Base-by-base conservation (phyloP, 2,888 invertebrate genomes). In the Abrostola tripartita region DNA sequence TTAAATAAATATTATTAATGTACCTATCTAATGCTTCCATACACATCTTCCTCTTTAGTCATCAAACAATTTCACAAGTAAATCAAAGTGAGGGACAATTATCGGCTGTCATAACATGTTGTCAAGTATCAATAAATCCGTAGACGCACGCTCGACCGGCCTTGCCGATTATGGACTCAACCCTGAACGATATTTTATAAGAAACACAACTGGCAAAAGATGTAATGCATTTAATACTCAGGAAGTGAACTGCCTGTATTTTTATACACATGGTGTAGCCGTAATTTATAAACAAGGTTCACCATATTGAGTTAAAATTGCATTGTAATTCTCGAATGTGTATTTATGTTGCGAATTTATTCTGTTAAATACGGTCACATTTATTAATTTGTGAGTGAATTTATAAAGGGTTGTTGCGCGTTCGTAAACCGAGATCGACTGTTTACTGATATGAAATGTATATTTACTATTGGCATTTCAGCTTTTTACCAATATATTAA, bases 121-220 rank as follows among this genome's bases (percentile, higher is more conserved):
- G 66, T 24, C 24, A 24, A 24, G 24, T 65, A 70, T 73, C 68
- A 63, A 78, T 73, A 59, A 66, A 62, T 37, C 35, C 65, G 67
- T 59, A 52, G 53, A 55, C 61, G 57, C 56, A 54, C 40, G 52
- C 52, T 54, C 54, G 56, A 65, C 63, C 61, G 40, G 66, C 61
- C 50, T 14, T 14, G 35, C 65, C 65, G 53, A 60, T 68, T 73
- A 79, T 53, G 66, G 65, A n/a, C 8, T 38, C 35, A 64, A 62
- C 69, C 81, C 63, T 80, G 73, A 76, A 56, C 62, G 38, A 65
- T 63, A 68, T 68, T 61, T 65, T 53, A 71, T 37, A 38, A 51
- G 50, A 65, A 38, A 63, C n/a, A 51, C 12, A 38, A 57, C 61
- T 52, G 40, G 40, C 55, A 11, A 63, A 72, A 35, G 59, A 67